phyloP scores from a whole-genome alignment of 64 coral and sea anemone genomes.

The Orbicella faveolata region DNA sequence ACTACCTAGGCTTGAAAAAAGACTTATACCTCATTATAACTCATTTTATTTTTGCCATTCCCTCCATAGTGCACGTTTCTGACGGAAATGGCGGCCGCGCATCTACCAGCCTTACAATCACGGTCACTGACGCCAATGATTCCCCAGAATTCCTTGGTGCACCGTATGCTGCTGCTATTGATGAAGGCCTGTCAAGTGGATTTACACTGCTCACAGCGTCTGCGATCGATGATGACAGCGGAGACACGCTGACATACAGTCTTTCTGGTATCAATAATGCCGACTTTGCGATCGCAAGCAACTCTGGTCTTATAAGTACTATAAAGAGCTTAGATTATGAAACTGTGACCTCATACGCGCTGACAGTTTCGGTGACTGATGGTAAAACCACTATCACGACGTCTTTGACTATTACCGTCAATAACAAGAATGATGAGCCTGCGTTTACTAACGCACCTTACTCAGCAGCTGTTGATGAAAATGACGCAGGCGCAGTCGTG shows the following conservation, averaged over 20 bases:
- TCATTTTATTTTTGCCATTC: neutral
- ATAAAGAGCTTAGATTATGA: constrained; percentile 44
- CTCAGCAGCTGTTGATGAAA: constrained; percentile 30
- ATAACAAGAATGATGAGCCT: constrained; percentile 39
- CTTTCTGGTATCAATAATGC: constrained; percentile 36
- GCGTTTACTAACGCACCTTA: constrained; percentile 56
- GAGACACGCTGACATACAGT: constrained; percentile 49
- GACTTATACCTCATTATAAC: neutral
- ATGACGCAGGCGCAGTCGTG: constrained; percentile 27
- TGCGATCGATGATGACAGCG: constrained; percentile 56
- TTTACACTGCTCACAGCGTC: constrained; percentile 35
- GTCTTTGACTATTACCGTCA: constrained; percentile 8
- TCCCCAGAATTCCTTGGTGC: constrained; percentile 42
- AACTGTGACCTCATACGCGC: constrained; percentile 33
- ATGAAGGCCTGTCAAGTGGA: constrained; percentile 37
- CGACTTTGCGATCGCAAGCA: constrained; percentile 53
- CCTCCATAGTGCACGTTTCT: constrained; percentile 32
- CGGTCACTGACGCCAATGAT: constrained; percentile 57
- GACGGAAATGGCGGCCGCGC: constrained; percentile 44
- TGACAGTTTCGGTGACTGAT: constrained; percentile 37
- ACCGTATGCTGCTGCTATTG: constrained; percentile 40
- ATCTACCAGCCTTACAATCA: constrained; percentile 41
- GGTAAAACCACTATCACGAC: constrained; percentile 12
- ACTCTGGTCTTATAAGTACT: constrained; percentile 56
- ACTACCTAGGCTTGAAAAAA: neutral